A percentile compares a stretch with the other conserved stretches of the same genome.
These are phyloP conservation scores for Proterorhinus semilunaris DNA, from an alignment of 2,113 vertebrate species.

Conservation along the genomic window DNA sequence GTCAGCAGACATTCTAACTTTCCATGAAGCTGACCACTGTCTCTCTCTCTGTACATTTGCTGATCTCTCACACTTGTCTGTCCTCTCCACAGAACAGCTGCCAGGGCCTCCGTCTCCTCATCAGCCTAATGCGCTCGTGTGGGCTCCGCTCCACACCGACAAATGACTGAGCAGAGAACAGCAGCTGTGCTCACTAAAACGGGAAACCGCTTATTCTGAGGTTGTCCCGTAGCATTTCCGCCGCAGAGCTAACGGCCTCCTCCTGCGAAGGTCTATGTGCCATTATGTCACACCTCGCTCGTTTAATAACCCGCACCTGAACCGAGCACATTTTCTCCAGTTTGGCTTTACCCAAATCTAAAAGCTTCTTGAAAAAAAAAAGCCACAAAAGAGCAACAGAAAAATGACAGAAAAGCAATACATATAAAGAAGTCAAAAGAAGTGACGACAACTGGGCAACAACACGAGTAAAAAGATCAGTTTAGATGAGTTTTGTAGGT, in stretches of 20 bases:
- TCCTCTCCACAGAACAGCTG: slow-evolving; percentile 15
- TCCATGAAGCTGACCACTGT: background rate
- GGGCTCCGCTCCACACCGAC: slow-evolving; percentile 4
- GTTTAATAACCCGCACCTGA: background rate
- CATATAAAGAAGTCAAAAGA: too few relatives aligned
- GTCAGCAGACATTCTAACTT: slow-evolving; percentile 8
- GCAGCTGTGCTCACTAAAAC: slow-evolving; percentile 6
- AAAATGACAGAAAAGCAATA: too few relatives aligned
- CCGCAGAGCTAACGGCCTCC: too few relatives aligned
- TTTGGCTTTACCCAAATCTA: too few relatives aligned
- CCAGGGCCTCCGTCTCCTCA: slow-evolving; percentile 34
- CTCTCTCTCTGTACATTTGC: background rate
- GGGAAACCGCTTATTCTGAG: background rate
- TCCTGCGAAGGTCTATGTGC: too few relatives aligned
- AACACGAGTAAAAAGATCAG: too few relatives aligned
- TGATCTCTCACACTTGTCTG: background rate
- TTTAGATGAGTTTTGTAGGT: too few relatives aligned
- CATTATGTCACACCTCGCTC: background rate
- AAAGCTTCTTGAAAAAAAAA: too few relatives aligned
- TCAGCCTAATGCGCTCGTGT: slow-evolving; percentile 35
- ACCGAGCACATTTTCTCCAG: too few relatives aligned
- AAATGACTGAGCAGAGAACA: slow-evolving; percentile 18
- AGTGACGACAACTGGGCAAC: too few relatives aligned
- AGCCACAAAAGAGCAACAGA: too few relatives aligned
- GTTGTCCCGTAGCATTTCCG: background rate